Evolutionary conservation across 2,888 invertebrate genomes (phyloP).

Genomic region (Lasioglossum figueresi): DNA sequence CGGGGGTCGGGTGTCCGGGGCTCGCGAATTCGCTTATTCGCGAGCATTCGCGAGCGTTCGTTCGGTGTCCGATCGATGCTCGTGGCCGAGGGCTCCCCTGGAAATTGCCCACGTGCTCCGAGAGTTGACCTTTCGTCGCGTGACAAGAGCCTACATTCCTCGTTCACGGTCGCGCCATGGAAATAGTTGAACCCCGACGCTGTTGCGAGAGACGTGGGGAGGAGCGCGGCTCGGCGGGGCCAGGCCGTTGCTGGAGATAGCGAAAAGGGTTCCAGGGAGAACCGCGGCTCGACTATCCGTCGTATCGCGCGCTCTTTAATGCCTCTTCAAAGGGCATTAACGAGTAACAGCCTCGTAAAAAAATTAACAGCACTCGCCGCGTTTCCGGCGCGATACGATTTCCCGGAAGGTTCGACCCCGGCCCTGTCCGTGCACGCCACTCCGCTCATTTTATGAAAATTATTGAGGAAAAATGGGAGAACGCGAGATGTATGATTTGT

Average conservation of each 20-base stretch:
- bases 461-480: background rate
- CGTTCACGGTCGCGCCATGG: constrained; percentile 59
- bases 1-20: background rate
- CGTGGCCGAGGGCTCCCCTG: constrained; percentile 11
- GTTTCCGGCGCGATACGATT: constrained; percentile 48
- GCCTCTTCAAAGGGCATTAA: constrained; percentile 46
- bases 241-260: constrained; percentile 17
- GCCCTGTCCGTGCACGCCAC: background rate
- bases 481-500: background rate
- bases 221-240: background rate
- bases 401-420: background rate
- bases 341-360: constrained; percentile 56
- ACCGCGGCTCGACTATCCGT: constrained; percentile 5
- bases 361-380: constrained; percentile 49
- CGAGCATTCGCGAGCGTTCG: background rate
- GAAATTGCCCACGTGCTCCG: constrained; percentile 52
- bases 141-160: constrained; percentile 56
- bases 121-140: constrained; percentile 59
- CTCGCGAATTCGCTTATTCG: background rate
- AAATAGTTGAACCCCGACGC: constrained; percentile 26
- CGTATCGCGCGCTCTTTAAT: constrained; percentile 50
- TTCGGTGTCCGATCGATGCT: constrained; percentile 12
- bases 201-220: background rate
- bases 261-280: constrained; percentile 1
- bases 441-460: constrained; percentile 4